Conservation (phyloP, 2,797 vertebrate species). For the Epinephelus coioides region DNA sequence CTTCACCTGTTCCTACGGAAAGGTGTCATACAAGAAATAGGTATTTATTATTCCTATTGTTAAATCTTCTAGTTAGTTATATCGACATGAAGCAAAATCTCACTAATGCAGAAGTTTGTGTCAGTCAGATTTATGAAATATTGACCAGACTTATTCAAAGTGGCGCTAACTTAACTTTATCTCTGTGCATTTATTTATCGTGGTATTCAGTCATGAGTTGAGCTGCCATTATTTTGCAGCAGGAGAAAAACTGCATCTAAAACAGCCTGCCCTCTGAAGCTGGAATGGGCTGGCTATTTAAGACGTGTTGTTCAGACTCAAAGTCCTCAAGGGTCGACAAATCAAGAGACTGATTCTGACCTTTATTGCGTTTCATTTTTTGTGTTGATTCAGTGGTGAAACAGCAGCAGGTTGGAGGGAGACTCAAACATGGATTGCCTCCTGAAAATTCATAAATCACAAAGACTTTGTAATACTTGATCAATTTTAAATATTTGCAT, state of each 20-base stretch:
- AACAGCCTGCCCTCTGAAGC: conserved; percentile 45
- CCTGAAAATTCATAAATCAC: neutral
- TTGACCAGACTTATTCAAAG: neutral
- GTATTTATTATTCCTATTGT: neutral
- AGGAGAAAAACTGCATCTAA: conserved; percentile 39
- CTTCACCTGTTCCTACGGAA: neutral
- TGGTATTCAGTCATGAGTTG: conserved; percentile 2
- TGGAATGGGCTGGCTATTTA: conserved; percentile 46
- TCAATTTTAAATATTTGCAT: neutral
- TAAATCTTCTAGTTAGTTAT: neutral
- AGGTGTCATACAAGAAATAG: neutral
- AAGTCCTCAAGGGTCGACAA: conserved; percentile 49
- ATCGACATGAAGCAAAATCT: neutral
- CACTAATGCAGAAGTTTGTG: neutral
- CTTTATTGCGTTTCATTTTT: conserved; percentile 46
- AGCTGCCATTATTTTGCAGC: conserved; percentile 6
- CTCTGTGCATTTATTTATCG: conserved; percentile 20
- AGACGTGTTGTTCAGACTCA: conserved; percentile 35
- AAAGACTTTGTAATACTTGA: neutral
- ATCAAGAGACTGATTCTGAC: conserved; percentile 50
- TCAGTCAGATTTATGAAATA: neutral
- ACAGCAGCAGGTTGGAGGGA: neutral
- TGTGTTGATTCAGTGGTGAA: conserved; percentile 19
- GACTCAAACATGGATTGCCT: neutral
- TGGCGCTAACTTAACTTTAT: neutral